phyloP scores from a whole-genome alignment of 2,797 vertebrate species.

The Eurystomus glaucurus region DNA sequence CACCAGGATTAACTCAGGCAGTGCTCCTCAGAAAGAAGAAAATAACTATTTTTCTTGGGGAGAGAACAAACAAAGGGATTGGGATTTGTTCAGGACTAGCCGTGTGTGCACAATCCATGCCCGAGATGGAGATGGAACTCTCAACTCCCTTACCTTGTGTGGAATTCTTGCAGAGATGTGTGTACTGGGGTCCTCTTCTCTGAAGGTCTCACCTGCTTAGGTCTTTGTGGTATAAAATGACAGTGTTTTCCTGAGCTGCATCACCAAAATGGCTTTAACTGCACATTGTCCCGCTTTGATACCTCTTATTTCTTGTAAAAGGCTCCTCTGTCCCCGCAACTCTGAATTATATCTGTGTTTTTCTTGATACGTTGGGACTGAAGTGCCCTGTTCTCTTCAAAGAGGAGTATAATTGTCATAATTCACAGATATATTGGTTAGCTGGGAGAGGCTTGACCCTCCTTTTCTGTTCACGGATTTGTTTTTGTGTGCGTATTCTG shows the following conservation, averaged over 20 bases:
- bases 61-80: background rate
- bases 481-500: background rate
- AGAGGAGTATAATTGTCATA: background rate
- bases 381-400: background rate
- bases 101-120: background rate
- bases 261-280: background rate
- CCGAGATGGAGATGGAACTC: background rate
- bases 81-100: background rate
- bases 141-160: rapidly evolving
- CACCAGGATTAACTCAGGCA: background rate
- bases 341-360: background rate
- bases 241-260: background rate
- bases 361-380: background rate
- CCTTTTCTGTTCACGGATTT: background rate
- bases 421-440: background rate
- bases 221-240: background rate
- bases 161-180: background rate
- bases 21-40: background rate
- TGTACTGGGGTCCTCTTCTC: background rate
- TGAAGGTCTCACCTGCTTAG: background rate
- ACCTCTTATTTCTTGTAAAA: background rate
- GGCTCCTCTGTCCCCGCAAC: background rate
- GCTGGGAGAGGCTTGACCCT: background rate
- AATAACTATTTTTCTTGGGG: background rate
- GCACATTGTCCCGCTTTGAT: background rate